A percentile compares a stretch with the other conserved stretches of the same genome.
These are phyloP conservation scores for Orius insidiosus DNA, from an alignment of 1,140 invertebrate species.

Conservation along the genomic window DNA sequence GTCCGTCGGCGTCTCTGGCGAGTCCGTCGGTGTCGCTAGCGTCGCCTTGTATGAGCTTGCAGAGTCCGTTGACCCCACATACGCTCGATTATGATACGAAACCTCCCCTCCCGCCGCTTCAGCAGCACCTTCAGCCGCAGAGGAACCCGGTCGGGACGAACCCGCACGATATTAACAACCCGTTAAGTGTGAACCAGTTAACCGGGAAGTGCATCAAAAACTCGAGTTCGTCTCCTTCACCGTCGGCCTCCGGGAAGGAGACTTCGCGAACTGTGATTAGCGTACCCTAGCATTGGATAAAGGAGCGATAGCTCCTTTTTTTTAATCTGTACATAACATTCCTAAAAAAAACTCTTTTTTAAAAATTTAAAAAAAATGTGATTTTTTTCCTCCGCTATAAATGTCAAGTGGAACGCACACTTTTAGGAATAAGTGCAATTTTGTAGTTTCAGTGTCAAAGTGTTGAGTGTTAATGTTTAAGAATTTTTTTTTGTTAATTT, in stretches of 20 bases:
- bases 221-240: constrained; percentile 10
- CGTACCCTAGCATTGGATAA: constrained; percentile 21
- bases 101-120: constrained; percentile 19
- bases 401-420: constrained; percentile 2
- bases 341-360: too few species aligned
- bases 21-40: constrained; percentile 43
- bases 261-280: constrained; percentile 21
- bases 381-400: too few species aligned
- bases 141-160: constrained; percentile 74
- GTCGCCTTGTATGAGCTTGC: constrained; percentile 34
- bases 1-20: constrained; percentile 43
- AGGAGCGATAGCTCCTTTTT: constrained; percentile 13
- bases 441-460: constrained; percentile 17
- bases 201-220: constrained; percentile 53
- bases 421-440: constrained; percentile 17
- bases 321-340: background rate
- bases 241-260: constrained; percentile 14
- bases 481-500: constrained; percentile 3
- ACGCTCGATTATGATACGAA: constrained; percentile 25
- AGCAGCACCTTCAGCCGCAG: constrained; percentile 25
- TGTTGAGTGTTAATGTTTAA: constrained; percentile 17
- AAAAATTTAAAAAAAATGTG: too few species aligned
- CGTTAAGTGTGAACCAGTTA: constrained; percentile 70
- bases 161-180: constrained; percentile 79
- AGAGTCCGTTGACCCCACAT: constrained; percentile 34